These are phyloP conservation scores for Diuraphis noxia DNA, from an alignment of 1,140 invertebrate species.

Conservation along the genomic window DNA sequence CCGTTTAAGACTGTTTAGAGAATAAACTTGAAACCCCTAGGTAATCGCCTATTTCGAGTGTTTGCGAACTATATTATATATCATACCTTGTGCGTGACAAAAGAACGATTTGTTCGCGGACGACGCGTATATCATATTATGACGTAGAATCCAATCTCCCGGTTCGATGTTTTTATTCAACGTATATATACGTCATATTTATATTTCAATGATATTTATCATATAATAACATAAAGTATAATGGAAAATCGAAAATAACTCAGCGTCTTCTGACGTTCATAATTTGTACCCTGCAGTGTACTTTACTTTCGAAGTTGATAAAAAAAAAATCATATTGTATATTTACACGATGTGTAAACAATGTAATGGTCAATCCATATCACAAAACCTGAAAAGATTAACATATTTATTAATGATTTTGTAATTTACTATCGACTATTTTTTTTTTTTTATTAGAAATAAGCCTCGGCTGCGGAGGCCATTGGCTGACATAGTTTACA, in stretches of 20 bases:
- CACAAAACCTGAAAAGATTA: too few species aligned
- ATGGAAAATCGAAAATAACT: background rate
- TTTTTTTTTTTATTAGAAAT: too few species aligned
- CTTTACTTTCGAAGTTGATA: background rate
- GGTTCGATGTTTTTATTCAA: background rate
- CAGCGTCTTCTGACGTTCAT: background rate
- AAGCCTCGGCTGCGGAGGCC: too few species aligned
- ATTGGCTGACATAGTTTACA: too few species aligned
- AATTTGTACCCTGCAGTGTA: background rate
- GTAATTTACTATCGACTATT: too few species aligned
- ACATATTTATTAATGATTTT: too few species aligned
- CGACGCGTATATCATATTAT: background rate
- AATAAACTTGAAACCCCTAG: conserved; percentile 15
- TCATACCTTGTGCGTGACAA: background rate
- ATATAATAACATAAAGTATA: background rate
- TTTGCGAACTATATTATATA: background rate
- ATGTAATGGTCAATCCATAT: too few species aligned
- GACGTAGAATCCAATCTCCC: background rate
- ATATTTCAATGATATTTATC: background rate
- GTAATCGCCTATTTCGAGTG: background rate
- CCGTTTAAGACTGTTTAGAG: background rate
- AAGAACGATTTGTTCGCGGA: background rate
- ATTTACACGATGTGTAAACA: too few species aligned
- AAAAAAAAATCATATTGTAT: too few species aligned
- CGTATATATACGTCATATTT: background rate